Conservation (phyloP, 2,888 invertebrate species). For the Aleiodes alternator region DNA sequence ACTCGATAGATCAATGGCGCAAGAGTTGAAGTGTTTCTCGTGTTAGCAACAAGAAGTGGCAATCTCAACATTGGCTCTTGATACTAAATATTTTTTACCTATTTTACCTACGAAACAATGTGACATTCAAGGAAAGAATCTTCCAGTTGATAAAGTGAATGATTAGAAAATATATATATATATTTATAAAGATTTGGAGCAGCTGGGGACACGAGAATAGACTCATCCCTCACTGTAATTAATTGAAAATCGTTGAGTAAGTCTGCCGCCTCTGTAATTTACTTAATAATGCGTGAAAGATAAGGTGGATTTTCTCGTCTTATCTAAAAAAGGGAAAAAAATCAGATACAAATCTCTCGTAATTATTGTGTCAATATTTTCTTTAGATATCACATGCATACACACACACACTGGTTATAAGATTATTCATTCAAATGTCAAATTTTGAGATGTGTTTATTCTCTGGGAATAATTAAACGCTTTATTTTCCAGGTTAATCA, state of each 20-base stretch:
- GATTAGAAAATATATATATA: conserved; percentile 6
- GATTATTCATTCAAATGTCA: background rate
- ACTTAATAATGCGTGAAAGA: conserved; percentile 17
- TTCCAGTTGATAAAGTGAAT: conserved; percentile 18
- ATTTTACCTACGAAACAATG: background rate
- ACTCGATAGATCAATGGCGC: conserved; percentile 44
- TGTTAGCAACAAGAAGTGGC: conserved; percentile 26
- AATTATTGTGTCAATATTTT: background rate
- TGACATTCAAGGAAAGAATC: conserved; percentile 20
- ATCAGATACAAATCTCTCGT: too few species aligned
- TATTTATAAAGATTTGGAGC: background rate
- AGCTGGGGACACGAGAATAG: conserved; percentile 27
- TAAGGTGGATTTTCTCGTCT: conserved; percentile 4
- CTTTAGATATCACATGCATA: background rate
- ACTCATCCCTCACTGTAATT: conserved; percentile 19
- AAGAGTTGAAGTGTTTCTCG: conserved; percentile 38
- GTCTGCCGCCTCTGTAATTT: conserved; percentile 20
- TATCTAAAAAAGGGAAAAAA: background rate
- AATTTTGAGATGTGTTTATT: background rate
- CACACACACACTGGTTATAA: background rate
- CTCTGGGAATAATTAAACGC: conserved; percentile 21
- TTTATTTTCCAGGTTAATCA: conserved; percentile 13
- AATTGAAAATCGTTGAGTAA: conserved; percentile 43
- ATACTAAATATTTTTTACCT: background rate
- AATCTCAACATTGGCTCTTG: conserved; percentile 8